Conservation (phyloP, 2,888 invertebrate species). For the Megastigmus dorsalis region DNA sequence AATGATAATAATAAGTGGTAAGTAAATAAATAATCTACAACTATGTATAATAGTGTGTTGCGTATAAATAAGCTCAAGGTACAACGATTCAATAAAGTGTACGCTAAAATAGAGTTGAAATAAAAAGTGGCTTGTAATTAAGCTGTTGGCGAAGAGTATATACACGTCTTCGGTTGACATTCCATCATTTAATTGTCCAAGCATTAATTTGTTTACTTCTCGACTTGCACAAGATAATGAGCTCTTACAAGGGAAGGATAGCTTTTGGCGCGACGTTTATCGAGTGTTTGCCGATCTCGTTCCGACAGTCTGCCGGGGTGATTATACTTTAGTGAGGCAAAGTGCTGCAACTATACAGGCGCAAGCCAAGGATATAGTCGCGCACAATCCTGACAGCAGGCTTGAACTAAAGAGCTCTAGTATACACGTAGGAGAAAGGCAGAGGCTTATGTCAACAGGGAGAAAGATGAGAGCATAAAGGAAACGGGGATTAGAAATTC, state of each 20-base stretch:
- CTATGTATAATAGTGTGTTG: too few species aligned
- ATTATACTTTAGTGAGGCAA: conserved; percentile 63
- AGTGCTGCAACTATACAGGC: conserved; percentile 60
- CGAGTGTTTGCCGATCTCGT: conserved; percentile 58
- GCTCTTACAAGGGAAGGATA: background rate
- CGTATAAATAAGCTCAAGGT: too few species aligned
- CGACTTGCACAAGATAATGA: conserved; percentile 25
- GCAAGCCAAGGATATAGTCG: conserved; percentile 31
- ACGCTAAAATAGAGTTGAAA: too few species aligned
- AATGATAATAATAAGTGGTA: too few species aligned
- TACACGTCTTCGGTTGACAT: background rate
- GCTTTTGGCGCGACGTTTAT: conserved; percentile 40
- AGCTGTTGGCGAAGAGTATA: too few species aligned
- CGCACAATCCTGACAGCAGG: background rate
- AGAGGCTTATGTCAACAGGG: too few species aligned
- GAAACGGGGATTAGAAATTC: too few species aligned
- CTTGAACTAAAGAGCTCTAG: background rate
- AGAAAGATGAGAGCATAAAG: too few species aligned
- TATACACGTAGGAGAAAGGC: too few species aligned
- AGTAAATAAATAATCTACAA: too few species aligned
- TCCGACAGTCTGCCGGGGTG: conserved; percentile 52
- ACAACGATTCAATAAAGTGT: too few species aligned
- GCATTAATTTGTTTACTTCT: conserved; percentile 26
- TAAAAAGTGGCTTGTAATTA: too few species aligned
- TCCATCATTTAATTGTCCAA: background rate